Percentiles rank a stretch among this genome's conserved stretches.
Conservation (phyloP, 2,113 vertebrate species). For the Aspidoscelis tigris region DNA sequence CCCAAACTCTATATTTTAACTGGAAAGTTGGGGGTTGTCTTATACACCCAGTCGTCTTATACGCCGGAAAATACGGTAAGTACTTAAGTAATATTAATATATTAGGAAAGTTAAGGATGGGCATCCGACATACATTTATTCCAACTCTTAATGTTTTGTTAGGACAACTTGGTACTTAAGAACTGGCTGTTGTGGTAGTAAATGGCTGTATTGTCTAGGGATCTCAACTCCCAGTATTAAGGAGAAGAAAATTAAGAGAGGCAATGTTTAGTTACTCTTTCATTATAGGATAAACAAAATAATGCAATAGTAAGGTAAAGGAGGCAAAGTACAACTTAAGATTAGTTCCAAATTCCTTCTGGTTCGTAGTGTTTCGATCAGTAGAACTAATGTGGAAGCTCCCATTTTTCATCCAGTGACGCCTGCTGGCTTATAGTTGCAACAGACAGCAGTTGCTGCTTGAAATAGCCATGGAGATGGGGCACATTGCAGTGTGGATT, state of each 20-base stretch:
- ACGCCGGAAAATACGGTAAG: neutral
- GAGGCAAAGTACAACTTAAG: neutral
- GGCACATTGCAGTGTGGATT: conserved; percentile 33
- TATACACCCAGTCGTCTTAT: too few species aligned
- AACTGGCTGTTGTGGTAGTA: neutral
- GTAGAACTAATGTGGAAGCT: too few species aligned
- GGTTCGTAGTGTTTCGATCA: neutral
- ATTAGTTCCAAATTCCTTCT: neutral
- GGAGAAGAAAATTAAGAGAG: neutral
- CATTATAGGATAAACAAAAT: neutral
- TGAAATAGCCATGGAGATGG: too few species aligned
- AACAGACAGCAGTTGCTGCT: too few species aligned
- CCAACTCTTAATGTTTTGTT: neutral
- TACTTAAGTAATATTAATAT: conserved; percentile 6
- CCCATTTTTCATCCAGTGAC: too few species aligned
- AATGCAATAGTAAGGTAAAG: too few species aligned
- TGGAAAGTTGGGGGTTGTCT: too few species aligned
- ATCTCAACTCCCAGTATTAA: neutral
- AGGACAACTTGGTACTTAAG: neutral
- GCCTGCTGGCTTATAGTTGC: too few species aligned
- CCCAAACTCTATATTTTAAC: too few species aligned
- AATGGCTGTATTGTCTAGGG: neutral
- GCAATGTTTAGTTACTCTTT: neutral
- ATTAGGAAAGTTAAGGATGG: conserved; percentile 8
- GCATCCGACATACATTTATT: conserved; percentile 7